Evolutionary conservation across 2,113 vertebrate genomes (phyloP), one percentile per base, ranked within the genome.

Genomic region (Echinops telfairi): DNA sequence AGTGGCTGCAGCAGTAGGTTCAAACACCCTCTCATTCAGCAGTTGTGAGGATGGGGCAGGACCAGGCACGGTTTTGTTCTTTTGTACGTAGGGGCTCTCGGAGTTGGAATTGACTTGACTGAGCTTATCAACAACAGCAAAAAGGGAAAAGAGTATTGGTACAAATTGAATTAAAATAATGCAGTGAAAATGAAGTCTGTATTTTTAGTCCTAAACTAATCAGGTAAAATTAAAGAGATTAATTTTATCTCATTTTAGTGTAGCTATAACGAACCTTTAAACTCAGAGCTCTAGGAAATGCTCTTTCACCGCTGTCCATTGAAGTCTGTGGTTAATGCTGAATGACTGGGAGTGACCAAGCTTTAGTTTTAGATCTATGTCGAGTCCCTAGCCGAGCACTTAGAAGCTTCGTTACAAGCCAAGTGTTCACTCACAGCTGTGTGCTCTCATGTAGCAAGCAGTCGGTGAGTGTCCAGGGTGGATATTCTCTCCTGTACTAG

Each of bases 161-260:
- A 88, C 17, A 84, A 53, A 84, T 40, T 64, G 15, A 85, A 77
- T 83, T 60, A 77, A 91, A 93, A 93, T 79, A 79, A 36, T 85
- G 29, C 40, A 86, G 23, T 91, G 29, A 87, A 11, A 89, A 60
- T 38, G 29, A 25, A 78, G 68, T 22, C 83, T 82, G 10, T 6
- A 82, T 73, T 4, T 80, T 64, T 47, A 92, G 22, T 80, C 76
- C 77, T 92, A 76, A 93, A 88, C 27, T 75, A 83, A 89, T 76
- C 62, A 82, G 3, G 14, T 47, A 53, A 88, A 92, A 9, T 77
- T 86, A 81, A 89, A 29, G 58, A 75, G 92, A 80, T 93, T 58
- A 27, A 31, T 80, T 92, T 94, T 78, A 3, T 75, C 6, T 87
- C 15, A 62, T 88, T 95, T 90, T 83, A 78, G 43, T 76, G 15